A percentile compares a stretch with the other conserved stretches of the same genome.
Conservation (phyloP, 2,113 vertebrate species). For the Eurystomus gularis region DNA sequence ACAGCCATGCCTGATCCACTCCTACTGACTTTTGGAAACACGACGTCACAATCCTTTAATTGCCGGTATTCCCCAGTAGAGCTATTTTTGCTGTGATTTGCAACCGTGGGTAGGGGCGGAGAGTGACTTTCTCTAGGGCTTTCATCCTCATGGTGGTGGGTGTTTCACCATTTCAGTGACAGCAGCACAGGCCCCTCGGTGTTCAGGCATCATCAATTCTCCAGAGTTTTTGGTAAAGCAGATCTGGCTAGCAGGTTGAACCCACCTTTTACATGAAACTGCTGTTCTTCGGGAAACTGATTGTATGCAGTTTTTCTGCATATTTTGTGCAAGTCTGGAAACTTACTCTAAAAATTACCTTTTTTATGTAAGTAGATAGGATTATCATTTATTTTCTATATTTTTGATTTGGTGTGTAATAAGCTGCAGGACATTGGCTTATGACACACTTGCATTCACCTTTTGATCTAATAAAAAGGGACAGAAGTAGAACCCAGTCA, state of each 20-base stretch:
- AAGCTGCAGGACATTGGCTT: slow-evolving; percentile 69
- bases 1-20: neutral
- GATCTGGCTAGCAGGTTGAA: neutral
- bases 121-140: neutral
- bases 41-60: neutral
- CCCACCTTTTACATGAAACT: slow-evolving; percentile 10
- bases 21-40: neutral
- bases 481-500: slow-evolving; percentile 55
- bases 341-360: slow-evolving; percentile 41
- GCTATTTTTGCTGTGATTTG: neutral
- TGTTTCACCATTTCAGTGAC: neutral
- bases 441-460: slow-evolving; percentile 46
- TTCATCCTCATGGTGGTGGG: neutral
- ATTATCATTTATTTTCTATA: slow-evolving; percentile 69
- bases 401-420: slow-evolving; percentile 58
- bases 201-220: neutral
- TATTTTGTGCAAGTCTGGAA: slow-evolving; percentile 64
- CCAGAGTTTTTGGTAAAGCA: neutral
- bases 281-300: slow-evolving; percentile 65
- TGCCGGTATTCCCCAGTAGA: neutral
- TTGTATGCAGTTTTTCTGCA: slow-evolving; percentile 48
- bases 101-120: neutral
- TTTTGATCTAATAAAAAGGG: slow-evolving; percentile 62
- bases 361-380: slow-evolving; percentile 63
- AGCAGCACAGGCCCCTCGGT: neutral